These are phyloP conservation scores for Laterallus jamaicensis DNA, from an alignment of 2,113 vertebrate species.

Conservation along the genomic window DNA sequence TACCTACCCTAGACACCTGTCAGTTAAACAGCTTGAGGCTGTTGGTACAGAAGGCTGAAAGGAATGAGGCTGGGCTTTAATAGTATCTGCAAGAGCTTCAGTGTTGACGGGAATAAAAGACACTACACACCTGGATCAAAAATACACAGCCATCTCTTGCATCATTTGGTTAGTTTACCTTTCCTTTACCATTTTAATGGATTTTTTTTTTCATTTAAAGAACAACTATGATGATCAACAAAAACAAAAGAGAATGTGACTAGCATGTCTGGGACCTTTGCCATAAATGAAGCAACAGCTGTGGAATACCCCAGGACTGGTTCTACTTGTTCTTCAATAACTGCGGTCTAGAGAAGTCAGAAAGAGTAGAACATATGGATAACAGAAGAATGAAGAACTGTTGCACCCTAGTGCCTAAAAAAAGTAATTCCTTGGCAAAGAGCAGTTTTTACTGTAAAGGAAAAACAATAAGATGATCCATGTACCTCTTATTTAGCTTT, in stretches of 20 bases:
- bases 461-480: background rate
- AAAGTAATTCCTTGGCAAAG: background rate
- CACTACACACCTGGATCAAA: background rate
- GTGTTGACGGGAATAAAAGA: background rate
- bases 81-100: background rate
- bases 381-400: conserved; percentile 7
- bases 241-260: background rate
- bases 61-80: background rate
- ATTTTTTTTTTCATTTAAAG: background rate
- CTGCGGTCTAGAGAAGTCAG: background rate
- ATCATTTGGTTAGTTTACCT: background rate
- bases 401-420: conserved; percentile 38
- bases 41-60: background rate
- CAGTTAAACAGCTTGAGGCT: background rate
- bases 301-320: background rate
- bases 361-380: background rate
- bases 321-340: background rate
- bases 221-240: background rate
- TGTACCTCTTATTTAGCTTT: background rate
- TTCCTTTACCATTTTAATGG: background rate
- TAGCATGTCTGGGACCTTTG: background rate
- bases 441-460: background rate
- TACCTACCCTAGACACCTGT: background rate
- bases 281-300: background rate
- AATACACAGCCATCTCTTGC: background rate